Evolutionary conservation across 2,888 invertebrate genomes (phyloP).

Genomic region (Eremobia ochroleuca): DNA sequence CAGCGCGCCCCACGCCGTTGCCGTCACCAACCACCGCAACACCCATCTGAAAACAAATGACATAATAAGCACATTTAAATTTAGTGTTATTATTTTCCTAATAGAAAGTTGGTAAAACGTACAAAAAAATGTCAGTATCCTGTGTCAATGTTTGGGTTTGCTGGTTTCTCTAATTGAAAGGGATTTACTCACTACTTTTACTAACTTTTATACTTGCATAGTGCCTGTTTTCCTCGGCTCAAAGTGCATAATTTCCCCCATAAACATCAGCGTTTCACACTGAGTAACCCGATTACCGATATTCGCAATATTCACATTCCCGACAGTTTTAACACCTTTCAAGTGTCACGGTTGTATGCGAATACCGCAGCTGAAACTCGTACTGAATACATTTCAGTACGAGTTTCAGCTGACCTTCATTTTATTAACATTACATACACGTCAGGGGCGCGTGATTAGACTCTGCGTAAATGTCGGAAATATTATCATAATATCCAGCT

Average conservation of each 20-base stretch:
- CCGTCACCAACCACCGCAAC: conserved; percentile 84
- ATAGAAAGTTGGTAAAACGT: not conserved
- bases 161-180: not conserved
- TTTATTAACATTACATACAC: conserved; percentile 38
- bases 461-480: conserved; percentile 44
- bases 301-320: conserved; percentile 27
- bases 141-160: not conserved
- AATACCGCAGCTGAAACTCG: conserved; percentile 23
- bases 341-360: conserved; percentile 29
- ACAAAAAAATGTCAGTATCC: no score
- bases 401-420: no score
- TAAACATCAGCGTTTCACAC: conserved; percentile 19
- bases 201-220: not conserved
- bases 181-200: not conserved
- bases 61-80: not conserved
- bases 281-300: conserved; percentile 21
- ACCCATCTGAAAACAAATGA: conserved; percentile 77
- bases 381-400: no score
- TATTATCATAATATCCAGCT: conserved; percentile 50
- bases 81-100: not conserved
- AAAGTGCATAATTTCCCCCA: conserved; percentile 8
- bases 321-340: conserved; percentile 23
- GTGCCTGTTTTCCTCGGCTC: not conserved
- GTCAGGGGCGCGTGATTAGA: conserved; percentile 40
- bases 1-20: conserved; percentile 77